phyloP scores from a whole-genome alignment of 2,797 vertebrate species.

The Phrynocephalus vlangalii region DNA sequence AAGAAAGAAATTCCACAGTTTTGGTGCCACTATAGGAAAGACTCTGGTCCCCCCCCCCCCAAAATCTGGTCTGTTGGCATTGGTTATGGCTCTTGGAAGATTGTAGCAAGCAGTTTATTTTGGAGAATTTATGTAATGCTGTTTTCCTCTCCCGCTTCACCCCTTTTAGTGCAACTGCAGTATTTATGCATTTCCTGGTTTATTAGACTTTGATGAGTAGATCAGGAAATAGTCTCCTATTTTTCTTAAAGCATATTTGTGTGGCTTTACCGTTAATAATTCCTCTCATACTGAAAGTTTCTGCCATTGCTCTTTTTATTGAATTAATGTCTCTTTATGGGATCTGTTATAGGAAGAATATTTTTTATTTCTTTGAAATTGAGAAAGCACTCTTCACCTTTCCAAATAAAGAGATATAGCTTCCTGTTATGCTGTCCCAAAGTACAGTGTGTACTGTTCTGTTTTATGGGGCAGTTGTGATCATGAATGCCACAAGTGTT shows the following conservation, averaged over 20 bases:
- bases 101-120: neutral
- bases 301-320: conserved; percentile 54
- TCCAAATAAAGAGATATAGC: conserved; percentile 4
- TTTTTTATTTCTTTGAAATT: conserved; percentile 26
- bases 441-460: conserved; percentile 63
- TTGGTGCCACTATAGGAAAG: neutral
- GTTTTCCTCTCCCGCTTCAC: too few relatives aligned
- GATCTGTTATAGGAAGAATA: neutral
- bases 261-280: conserved; percentile 46
- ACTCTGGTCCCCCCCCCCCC: neutral
- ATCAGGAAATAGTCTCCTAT: conserved; percentile 59
- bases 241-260: neutral
- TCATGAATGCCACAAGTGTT: conserved; percentile 40
- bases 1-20: neutral
- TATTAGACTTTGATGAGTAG: conserved; percentile 29
- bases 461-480: conserved; percentile 62
- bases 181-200: neutral
- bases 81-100: neutral
- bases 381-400: conserved; percentile 53
- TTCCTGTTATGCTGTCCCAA: conserved; percentile 42
- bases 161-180: too few relatives aligned
- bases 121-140: neutral
- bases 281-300: conserved; percentile 12
- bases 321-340: conserved; percentile 56
- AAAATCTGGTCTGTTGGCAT: neutral